phyloP scores from a whole-genome alignment of 2,888 invertebrate genomes.

The Diploptera punctata region DNA sequence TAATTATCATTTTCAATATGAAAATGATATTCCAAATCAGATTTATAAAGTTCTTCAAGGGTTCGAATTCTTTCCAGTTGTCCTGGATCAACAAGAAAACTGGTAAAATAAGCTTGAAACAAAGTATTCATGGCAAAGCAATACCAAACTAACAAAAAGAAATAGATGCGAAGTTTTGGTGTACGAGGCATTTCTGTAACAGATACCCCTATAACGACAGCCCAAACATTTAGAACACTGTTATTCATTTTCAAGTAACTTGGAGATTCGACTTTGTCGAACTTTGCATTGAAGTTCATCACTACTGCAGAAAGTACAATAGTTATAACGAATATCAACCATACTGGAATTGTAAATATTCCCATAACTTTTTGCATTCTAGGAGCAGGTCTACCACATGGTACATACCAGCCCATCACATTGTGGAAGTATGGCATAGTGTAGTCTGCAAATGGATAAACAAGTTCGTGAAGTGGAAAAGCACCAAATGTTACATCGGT shows the following conservation, averaged over 20 bases:
- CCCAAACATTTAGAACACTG: neutral
- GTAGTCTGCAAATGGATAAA: neutral
- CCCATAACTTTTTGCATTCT: constrained; percentile 8
- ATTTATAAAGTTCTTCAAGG: neutral
- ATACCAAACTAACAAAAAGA: constrained; percentile 15
- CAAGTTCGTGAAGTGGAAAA: neutral
- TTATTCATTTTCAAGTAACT: neutral
- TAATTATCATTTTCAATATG: neutral
- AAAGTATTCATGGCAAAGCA: neutral
- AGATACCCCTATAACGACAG: neutral
- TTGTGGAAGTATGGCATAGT: constrained; percentile 10
- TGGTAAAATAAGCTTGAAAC: constrained; percentile 4
- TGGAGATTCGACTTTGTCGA: neutral
- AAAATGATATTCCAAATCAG: constrained; percentile 1
- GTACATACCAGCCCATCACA: neutral
- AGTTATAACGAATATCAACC: neutral
- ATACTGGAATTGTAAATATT: constrained; percentile 3
- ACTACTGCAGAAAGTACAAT: neutral
- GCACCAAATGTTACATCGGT: constrained; percentile 15
- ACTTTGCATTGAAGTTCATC: neutral
- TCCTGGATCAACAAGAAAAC: neutral
- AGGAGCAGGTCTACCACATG: neutral
- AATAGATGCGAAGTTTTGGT: neutral
- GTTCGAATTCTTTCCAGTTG: neutral
- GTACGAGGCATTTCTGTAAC: neutral